phyloP scores from a whole-genome alignment of 2,113 vertebrate genomes.

The Syngnathus scovelli region DNA sequence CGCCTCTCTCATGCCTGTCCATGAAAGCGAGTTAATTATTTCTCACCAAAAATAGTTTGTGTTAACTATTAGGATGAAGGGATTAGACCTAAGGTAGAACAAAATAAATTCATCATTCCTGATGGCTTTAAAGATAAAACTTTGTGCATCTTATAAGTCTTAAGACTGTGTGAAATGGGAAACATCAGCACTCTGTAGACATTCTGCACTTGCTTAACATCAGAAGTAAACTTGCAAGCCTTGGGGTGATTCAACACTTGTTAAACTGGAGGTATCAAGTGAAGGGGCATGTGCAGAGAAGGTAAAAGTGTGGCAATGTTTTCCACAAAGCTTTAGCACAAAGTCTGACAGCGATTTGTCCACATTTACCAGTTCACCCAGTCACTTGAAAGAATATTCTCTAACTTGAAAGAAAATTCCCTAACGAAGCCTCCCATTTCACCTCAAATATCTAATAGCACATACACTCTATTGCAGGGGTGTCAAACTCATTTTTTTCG shows the following conservation, averaged over 20 bases:
- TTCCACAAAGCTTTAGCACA: constrained; percentile 37
- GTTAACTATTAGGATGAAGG: constrained; percentile 45
- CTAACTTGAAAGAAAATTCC: constrained; percentile 3
- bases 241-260: constrained; percentile 42
- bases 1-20: constrained; percentile 34
- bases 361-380: constrained; percentile 25
- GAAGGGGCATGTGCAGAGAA: constrained; percentile 33
- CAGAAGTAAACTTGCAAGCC: constrained; percentile 55
- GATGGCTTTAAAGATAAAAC: constrained; percentile 23
- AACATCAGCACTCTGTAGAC: constrained; percentile 28
- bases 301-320: constrained; percentile 38
- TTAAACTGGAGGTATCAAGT: constrained; percentile 44
- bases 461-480: background rate
- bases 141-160: constrained; percentile 17
- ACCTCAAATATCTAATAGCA: constrained; percentile 15
- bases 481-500: too few species aligned
- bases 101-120: constrained; percentile 6
- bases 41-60: constrained; percentile 48
- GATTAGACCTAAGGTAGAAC: constrained; percentile 22
- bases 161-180: constrained; percentile 24
- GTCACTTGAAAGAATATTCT: constrained; percentile 20
- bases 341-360: constrained; percentile 40
- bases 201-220: constrained; percentile 36
- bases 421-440: background rate
- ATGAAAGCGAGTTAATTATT: constrained; percentile 62